Evolutionary conservation across 2,888 invertebrate genomes (phyloP).

Genomic region (Tholera decimalis): DNA sequence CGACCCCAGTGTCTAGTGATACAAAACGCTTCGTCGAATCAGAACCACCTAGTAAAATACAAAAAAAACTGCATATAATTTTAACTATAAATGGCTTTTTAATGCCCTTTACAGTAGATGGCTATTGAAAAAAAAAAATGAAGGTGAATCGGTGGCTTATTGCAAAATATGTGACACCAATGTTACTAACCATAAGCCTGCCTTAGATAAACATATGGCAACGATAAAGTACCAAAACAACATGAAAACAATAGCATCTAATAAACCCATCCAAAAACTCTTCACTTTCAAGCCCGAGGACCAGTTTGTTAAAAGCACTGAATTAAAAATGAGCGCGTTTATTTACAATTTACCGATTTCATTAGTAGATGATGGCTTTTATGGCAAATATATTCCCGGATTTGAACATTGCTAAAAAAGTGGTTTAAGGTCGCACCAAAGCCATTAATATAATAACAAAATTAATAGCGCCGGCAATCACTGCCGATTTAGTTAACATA

Average conservation of each 20-base stretch:
- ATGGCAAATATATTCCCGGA: conserved; percentile 10
- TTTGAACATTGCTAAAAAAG: conserved; percentile 4
- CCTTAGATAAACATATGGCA: conserved; percentile 16
- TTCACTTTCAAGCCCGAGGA: conserved; percentile 7
- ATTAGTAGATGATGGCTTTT: conserved; percentile 3
- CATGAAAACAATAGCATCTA: conserved; percentile 3
- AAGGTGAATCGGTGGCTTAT: conserved; percentile 10
- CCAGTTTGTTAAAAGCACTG: background rate
- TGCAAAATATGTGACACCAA: conserved; percentile 16
- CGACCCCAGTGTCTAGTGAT: conserved; percentile 3
- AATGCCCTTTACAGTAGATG: conserved; percentile 12
- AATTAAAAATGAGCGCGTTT: conserved; percentile 5
- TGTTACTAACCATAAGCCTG: conserved; percentile 19
- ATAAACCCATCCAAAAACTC: conserved; percentile 6
- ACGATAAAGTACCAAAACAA: conserved; percentile 8
- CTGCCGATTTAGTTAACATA: background rate
- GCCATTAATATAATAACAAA: background rate
- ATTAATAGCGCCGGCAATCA: background rate
- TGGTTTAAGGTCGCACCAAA: conserved; percentile 5
- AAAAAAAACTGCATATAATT: conserved; percentile 15
- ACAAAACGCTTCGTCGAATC: background rate
- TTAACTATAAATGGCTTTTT: conserved; percentile 25
- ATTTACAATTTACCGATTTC: conserved; percentile 6
- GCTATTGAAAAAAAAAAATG: conserved; percentile 13
- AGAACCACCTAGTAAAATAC: conserved; percentile 4